Evolutionary conservation across 1,140 invertebrate species (phyloP).

Genomic region (Bombyx mandarina): DNA sequence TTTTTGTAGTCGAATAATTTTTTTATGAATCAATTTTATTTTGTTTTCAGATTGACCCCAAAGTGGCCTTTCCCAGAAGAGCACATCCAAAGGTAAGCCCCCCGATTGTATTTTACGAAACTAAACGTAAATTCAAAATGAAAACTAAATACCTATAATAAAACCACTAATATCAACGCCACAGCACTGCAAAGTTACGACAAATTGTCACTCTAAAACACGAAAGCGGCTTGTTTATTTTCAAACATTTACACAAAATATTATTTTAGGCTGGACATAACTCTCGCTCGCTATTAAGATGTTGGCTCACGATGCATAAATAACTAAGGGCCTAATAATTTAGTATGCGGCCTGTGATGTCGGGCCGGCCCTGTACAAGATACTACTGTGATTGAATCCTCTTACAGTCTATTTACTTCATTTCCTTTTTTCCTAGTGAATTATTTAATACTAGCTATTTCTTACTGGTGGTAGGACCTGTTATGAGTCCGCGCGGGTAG

Average conservation of each 20-base stretch:
- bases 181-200: constrained; percentile 37
- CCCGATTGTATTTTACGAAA: constrained; percentile 29
- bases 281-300: constrained; percentile 63
- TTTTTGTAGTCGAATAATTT: neutral
- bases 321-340: constrained; percentile 64
- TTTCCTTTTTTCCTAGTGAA: constrained; percentile 20
- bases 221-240: constrained; percentile 55
- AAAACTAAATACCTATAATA: constrained; percentile 49
- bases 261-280: constrained; percentile 69
- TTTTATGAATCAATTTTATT: constrained; percentile 9
- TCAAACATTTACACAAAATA: constrained; percentile 68
- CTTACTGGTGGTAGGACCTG: too few species aligned
- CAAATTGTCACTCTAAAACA: constrained; percentile 41
- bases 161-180: constrained; percentile 31
- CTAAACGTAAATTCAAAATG: constrained; percentile 43
- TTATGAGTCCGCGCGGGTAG: too few species aligned
- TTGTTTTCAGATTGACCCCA: constrained; percentile 96
- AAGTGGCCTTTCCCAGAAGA: constrained; percentile 99
- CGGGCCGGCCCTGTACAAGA: constrained; percentile 38
- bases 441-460: too few species aligned
- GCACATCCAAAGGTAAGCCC: constrained; percentile 96
- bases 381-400: constrained; percentile 50
- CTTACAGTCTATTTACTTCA: constrained; percentile 39
- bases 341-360: constrained; percentile 61
- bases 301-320: constrained; percentile 67